phyloP scores from a whole-genome alignment of 2,888 invertebrate species.

The Mystacides longicornis region DNA sequence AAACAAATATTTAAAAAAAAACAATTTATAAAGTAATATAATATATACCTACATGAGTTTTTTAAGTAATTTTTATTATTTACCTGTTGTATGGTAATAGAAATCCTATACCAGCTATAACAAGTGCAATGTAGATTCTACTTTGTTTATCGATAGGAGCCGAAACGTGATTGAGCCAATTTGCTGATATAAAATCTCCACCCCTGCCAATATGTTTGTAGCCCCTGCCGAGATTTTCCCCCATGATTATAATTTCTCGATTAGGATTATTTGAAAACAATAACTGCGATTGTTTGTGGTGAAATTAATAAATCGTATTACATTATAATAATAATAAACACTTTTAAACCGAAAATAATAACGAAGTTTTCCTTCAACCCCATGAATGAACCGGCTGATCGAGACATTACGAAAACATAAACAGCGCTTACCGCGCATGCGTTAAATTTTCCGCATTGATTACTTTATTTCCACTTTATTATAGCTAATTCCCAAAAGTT shows the following conservation, averaged over 20 bases:
- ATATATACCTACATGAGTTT: neutral
- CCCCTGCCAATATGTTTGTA: slow-evolving; percentile 58
- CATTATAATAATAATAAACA: neutral
- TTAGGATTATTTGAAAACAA: neutral
- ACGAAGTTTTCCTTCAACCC: too few relatives aligned
- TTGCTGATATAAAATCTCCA: slow-evolving; percentile 40
- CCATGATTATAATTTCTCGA: slow-evolving; percentile 38
- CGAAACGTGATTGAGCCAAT: slow-evolving; percentile 51
- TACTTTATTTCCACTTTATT: slow-evolving; percentile 28
- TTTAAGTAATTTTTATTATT: slow-evolving; percentile 11
- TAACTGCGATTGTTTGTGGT: neutral
- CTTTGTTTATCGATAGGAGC: slow-evolving; percentile 65
- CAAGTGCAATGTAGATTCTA: slow-evolving; percentile 65
- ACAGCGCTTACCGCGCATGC: slow-evolving; percentile 32
- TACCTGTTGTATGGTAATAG: slow-evolving; percentile 89
- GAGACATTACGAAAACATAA: slow-evolving; percentile 24
- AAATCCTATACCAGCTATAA: slow-evolving; percentile 84
- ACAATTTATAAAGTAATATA: neutral
- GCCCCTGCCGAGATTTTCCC: slow-evolving; percentile 58
- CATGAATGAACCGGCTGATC: slow-evolving; percentile 22
- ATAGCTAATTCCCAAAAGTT: too few relatives aligned
- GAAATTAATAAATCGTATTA: neutral
- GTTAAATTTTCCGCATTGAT: slow-evolving; percentile 37
- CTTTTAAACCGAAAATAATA: neutral
- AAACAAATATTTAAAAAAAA: slow-evolving; percentile 3